Evolutionary conservation across 2,113 vertebrate species (phyloP), one percentile per base, ranked within the genome.

Genomic region (Tachysurus fulvidraco): DNA sequence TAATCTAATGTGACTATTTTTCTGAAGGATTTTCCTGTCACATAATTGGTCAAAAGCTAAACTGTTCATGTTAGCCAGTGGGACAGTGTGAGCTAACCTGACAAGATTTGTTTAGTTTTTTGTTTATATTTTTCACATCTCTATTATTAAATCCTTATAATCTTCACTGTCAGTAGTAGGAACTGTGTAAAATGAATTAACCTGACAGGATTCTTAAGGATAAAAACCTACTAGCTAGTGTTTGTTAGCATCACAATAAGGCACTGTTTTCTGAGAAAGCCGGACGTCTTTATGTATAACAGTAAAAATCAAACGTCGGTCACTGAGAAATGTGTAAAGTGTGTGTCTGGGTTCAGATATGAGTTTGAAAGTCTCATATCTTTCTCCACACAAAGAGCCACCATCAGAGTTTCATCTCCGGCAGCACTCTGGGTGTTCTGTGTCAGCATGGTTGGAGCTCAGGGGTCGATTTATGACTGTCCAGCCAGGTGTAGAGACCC

Each of bases 381-480:
- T 11, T 21, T 79, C 57, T n/a, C 52, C 17, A 30, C 54, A 36
- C 54, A 21, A 57, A 36, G 54, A 57, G 14, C 30, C 17, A 1
- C 54, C 28, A 59, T 11, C 57, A 60, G 2, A 12, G 17, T 41
- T 30, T 59, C 30, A 92, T 88, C 91, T 91, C 93, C 90, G 16
- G 16, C 30, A 83, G 91, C 85, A 86, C 91, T 92, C 88, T 92
- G 93, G 93, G 94, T 94, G 94, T 94, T 94, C 94, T 85, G 30
- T 85, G 76, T 92, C 89, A 67, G 87, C 87, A 88, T 85, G 83
- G 88, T 85, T 88, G 91, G 88, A 91, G 83, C 88, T 87, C 79
- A 0, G 5, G 80, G 85, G 87, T 85, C 89, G 90, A 93, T 93
- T 94, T 92, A 93, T 91, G 86, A 88, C 88, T 86, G 28, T 6